Conservation (phyloP, 2,888 invertebrate genomes). For the Pterobdella sp. region DNA sequence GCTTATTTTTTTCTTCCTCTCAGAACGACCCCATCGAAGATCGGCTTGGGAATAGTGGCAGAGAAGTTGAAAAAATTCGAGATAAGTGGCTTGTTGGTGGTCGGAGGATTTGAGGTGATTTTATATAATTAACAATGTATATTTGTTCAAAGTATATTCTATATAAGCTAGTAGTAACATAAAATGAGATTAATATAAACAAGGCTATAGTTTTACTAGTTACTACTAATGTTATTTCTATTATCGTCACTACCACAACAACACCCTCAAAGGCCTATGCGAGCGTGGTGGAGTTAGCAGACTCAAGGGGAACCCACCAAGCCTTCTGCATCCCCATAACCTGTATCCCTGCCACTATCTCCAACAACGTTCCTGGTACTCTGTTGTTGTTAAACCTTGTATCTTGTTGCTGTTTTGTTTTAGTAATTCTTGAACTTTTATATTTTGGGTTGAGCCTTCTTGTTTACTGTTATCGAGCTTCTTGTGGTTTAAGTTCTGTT, state of each 20-base stretch:
- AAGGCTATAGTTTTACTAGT: not conserved
- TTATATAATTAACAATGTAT: not conserved
- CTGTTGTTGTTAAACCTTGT: not conserved
- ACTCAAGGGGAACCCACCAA: conserved; percentile 64
- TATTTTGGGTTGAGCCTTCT: too few species aligned
- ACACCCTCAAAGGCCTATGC: conserved; percentile 67
- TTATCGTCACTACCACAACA: not conserved
- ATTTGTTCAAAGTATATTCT: not conserved
- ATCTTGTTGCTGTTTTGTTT: too few species aligned
- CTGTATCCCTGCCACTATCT: conserved; percentile 92
- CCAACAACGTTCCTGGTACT: conserved; percentile 91
- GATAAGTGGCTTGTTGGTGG: conserved; percentile 58
- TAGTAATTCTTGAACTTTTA: too few species aligned
- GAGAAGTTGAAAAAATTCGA: conserved; percentile 75
- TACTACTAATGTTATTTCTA: not conserved
- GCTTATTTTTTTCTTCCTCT: not conserved
- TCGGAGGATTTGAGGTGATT: conserved; percentile 84
- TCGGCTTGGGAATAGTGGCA: conserved; percentile 67
- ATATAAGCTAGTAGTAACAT: too few species aligned
- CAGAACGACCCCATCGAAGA: conserved; percentile 65
- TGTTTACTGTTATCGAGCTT: too few species aligned
- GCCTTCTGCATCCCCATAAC: conserved; percentile 89
- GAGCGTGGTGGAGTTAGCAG: conserved; percentile 68
- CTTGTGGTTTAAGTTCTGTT: too few species aligned
- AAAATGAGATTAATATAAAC: not conserved